Evolutionary conservation across 2,888 invertebrate species (phyloP), one percentile per base, ranked within the genome.

Genomic region (Saturnia pavonia): DNA sequence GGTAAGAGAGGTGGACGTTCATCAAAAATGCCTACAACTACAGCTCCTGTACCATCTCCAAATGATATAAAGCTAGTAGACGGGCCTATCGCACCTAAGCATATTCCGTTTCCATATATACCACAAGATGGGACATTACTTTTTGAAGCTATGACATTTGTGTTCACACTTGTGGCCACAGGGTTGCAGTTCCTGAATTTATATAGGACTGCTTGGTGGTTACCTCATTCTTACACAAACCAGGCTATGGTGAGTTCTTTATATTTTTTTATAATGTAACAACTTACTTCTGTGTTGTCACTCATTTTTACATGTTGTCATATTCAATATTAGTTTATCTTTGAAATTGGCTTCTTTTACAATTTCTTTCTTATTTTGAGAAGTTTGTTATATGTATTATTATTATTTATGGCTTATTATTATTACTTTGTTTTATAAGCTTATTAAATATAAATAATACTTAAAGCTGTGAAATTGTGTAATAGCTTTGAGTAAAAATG

Each of bases 191-290:
- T 99, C 85, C 94, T 99, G 63, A 98, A 99, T 92, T 95, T 99
- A 54, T 99, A 99, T 85, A 96, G 98, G 78, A 99, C 98, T 2
- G 97, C 98, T 19, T 99, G 99, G 99, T 99, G 99, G 99, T 89
- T 99, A 70, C 98, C 99, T 0, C 96, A 99, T 85, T 98, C 99
- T 0, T 96, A 98, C 85, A 97, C 97, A 73, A 96, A 96, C 82
- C 97, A 98, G 84, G 96, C 97, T 73, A 95, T 99, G 96, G 99
- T 99, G 92, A 91, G 95, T 70, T 57, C 57, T 60, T 70, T 9
- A 54, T 0, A 54, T 65, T 69, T 72, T 68, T 42, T 67, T 43
- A 48, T 54, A 69, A n/a, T 51, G 8, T 19, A 51, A n/a, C n/a
- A 51, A n/a, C n/a, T 54, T 22, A 54, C 22, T 54, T 54, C 7